Evolutionary conservation across 2,888 invertebrate species (phyloP).

Genomic region (Actias luna): DNA sequence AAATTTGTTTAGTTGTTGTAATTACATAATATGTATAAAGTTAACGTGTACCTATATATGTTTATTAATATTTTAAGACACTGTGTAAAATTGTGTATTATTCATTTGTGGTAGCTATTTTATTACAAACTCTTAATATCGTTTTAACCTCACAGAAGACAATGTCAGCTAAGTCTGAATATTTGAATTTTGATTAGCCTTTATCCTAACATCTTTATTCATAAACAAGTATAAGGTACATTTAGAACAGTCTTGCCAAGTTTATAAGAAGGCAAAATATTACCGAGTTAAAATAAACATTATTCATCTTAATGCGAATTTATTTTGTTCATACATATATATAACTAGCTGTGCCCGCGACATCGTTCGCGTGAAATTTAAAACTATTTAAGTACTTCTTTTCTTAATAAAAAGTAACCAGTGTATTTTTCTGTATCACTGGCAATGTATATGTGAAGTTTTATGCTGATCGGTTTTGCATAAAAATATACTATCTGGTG

Average conservation of each 20-base stretch:
- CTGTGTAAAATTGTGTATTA: not conserved
- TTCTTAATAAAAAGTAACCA: too few relatives aligned
- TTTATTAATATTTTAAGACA: not conserved
- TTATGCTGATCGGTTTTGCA: too few relatives aligned
- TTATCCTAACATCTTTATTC: constrained; percentile 32
- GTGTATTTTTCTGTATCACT: too few relatives aligned
- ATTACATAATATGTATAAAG: not conserved
- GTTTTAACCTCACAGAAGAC: constrained; percentile 20
- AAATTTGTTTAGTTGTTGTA: too few relatives aligned
- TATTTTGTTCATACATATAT: not conserved
- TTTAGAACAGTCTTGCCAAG: constrained; percentile 7
- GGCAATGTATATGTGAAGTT: too few relatives aligned
- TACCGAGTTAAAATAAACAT: not conserved
- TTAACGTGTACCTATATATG: not conserved
- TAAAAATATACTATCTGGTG: too few relatives aligned
- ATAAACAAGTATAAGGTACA: constrained; percentile 18
- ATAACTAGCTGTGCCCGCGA: too few relatives aligned
- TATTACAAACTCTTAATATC: constrained; percentile 4
- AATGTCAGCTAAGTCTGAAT: constrained; percentile 25
- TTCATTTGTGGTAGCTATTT: not conserved
- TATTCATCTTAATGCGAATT: not conserved
- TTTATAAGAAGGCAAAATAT: not conserved
- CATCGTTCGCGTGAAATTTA: too few relatives aligned
- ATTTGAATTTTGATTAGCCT: constrained; percentile 27
- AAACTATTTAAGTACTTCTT: too few relatives aligned